These are phyloP conservation scores for Amphimedon queenslandica DNA, from an alignment of 37 sponge, comb jelly and placozoan genomes.

Conservation along the genomic window DNA sequence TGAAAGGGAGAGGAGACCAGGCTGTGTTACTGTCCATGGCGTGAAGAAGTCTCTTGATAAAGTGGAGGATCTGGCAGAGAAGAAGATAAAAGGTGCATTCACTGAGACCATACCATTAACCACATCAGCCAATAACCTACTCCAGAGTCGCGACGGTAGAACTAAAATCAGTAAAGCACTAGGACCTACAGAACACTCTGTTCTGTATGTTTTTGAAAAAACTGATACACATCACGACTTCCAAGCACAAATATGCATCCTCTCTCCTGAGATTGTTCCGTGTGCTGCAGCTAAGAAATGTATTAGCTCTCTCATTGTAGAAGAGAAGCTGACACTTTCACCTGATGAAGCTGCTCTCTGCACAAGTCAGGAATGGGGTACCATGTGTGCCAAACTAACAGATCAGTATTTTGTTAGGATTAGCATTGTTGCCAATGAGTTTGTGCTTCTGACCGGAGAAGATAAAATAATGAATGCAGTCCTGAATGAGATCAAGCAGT, in stretches of 20 bases:
- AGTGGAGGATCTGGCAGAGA: neutral
- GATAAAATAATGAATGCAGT: neutral
- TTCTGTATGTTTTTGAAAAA: constrained; percentile 18
- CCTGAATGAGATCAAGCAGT: neutral
- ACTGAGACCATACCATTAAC: neutral
- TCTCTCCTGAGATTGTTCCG: neutral
- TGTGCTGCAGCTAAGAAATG: neutral
- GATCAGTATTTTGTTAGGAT: constrained; percentile 17
- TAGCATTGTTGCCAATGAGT: neutral
- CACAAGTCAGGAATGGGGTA: constrained; percentile 14
- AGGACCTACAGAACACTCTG: neutral
- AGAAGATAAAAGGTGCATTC: neutral
- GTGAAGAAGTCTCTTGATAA: neutral
- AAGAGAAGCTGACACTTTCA: neutral
- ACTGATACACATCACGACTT: neutral
- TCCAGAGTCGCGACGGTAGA: neutral
- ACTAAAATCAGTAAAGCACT: neutral
- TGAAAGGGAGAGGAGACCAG: neutral
- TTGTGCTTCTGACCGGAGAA: constrained; percentile 3
- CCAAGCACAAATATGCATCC: neutral
- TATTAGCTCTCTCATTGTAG: neutral
- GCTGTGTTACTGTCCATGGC: neutral
- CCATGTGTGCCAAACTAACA: neutral
- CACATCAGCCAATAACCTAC: neutral
- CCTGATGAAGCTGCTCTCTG: neutral